Evolutionary conservation across 2,113 vertebrate genomes (phyloP).

Genomic region (Ptilorrhoa leucosticta): DNA sequence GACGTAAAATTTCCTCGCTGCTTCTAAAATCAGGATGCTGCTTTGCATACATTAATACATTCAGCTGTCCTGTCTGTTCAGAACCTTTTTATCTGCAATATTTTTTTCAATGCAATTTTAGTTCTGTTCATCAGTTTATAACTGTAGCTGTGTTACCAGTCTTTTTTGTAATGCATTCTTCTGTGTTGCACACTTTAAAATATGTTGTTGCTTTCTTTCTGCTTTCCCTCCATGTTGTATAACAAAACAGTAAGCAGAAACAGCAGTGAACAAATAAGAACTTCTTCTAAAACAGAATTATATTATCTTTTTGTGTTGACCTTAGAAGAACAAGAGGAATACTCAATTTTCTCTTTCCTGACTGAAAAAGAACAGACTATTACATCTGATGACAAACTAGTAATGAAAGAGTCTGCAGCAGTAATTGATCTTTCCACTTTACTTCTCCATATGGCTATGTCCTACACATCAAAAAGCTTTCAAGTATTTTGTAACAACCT

Average conservation of each 20-base stretch:
- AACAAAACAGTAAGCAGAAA: neutral
- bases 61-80: neutral
- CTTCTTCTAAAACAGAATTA: neutral
- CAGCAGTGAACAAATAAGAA: neutral
- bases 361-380: neutral
- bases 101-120: neutral
- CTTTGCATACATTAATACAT: neutral
- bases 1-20: neutral
- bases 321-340: neutral
- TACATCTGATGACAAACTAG: neutral
- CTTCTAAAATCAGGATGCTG: neutral
- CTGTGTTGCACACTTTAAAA: neutral
- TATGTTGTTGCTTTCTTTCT: neutral
- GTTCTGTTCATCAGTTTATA: neutral
- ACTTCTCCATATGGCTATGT: neutral
- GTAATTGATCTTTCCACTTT: neutral
- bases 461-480: neutral
- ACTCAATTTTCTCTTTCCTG: neutral
- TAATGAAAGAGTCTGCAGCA: neutral
- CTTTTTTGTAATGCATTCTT: neutral
- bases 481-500: neutral
- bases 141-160: neutral
- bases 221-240: neutral
- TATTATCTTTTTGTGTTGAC: neutral
- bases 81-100: neutral